phyloP scores from a whole-genome alignment of 2,888 invertebrate species.

The Epinotia ramella region DNA sequence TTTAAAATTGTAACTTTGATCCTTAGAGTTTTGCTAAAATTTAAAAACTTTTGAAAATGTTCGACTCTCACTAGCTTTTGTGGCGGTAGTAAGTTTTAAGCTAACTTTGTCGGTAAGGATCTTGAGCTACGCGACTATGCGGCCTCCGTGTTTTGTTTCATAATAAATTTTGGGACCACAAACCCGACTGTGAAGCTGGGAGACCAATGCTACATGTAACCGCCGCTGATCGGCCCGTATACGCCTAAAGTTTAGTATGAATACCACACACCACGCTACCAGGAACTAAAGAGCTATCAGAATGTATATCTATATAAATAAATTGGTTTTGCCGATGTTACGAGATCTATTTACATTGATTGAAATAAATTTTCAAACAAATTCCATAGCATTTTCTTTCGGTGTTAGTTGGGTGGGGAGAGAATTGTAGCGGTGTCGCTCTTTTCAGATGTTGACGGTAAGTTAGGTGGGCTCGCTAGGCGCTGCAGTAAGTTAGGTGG shows the following conservation, averaged over 20 bases:
- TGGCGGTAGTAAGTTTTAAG: conserved; percentile 67
- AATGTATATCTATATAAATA: conserved; percentile 60
- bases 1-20: conserved; percentile 59
- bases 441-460: conserved; percentile 86
- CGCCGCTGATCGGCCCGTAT: conserved; percentile 47
- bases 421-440: conserved; percentile 76
- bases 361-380: conserved; percentile 78
- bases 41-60: conserved; percentile 53
- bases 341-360: conserved; percentile 75
- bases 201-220: conserved; percentile 51
- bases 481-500: conserved; percentile 63
- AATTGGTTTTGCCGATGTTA: conserved; percentile 76
- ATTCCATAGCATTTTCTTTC: conserved; percentile 79
- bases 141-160: conserved; percentile 78
- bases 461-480: conserved; percentile 71
- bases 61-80: conserved; percentile 71
- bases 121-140: conserved; percentile 52
- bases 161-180: conserved; percentile 84
- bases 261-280: conserved; percentile 70
- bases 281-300: conserved; percentile 59
- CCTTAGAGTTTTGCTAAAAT: conserved; percentile 60
- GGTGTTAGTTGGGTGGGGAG: conserved; percentile 74
- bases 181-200: conserved; percentile 63
- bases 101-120: conserved; percentile 56
- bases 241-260: conserved; percentile 78